Base-by-base conservation (phyloP, 2,888 invertebrate species). In the Strigamia transsilvanica region DNA sequence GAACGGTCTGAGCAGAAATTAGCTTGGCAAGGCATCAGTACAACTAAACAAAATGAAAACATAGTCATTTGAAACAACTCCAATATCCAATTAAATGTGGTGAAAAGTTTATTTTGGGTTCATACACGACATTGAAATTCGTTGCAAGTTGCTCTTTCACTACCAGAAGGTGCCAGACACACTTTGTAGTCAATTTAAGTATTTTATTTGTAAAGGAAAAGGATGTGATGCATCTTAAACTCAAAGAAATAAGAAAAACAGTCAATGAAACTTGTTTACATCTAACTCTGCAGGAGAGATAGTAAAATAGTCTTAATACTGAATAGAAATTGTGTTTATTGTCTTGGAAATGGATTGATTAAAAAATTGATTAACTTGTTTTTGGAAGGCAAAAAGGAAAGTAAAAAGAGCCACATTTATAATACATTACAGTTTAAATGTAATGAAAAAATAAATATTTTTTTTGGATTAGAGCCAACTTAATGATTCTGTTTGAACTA, bases 1-100 rank as follows among this genome's bases (percentile, higher is more conserved):
- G 61, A 66, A 21, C 21, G 23, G 61, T 21, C 61, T 23, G 61
- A 66, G 61, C 61, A 66, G 61, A 66, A 66, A 66, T 66, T 66
- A 23, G 61, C 61, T 66, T 66, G 23, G 23, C 61, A 66, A 66
- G 10, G 12, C 23, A 21, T n/a, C 23, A 66, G 12, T 66, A 66
- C 18, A 66, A 66, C 61, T 66, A 18, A 18, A 51, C 21, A 66
- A 66, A n/a, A 66, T n/a, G 18, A 21, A 21, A 23, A 21, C 23
- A 66, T 66, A 23, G 7, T 23, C 7, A 13, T n/a, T 46, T 46
- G 46, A 46, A 46, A 66, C 61, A 23, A 23, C 5, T 66, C 61
- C 61, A 46, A 46, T 9, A 46, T 46, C 15, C 46, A 46, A 46
- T 46, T n/a, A 46, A 66, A 66, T 23, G 23, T 66, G 23, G 23